These are phyloP conservation scores for Geodia barretti DNA, from an alignment of 37 sponge, comb jelly and placozoan species.

Conservation along the genomic window DNA sequence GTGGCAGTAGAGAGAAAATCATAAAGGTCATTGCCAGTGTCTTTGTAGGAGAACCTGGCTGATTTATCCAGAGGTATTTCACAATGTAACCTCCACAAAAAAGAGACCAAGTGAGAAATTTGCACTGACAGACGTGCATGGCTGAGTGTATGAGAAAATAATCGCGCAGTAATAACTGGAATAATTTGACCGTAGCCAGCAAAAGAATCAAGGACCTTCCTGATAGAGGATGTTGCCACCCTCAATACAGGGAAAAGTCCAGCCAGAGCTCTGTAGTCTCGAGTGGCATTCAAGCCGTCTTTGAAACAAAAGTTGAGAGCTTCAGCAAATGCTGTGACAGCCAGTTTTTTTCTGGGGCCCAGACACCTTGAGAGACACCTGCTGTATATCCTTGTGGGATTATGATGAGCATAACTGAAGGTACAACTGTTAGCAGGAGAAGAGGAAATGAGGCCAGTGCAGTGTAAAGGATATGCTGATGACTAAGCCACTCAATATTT, in stretches of 20 bases:
- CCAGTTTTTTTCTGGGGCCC: background rate
- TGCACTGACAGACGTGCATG: background rate
- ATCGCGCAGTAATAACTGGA: too few relatives aligned
- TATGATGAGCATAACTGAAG: background rate
- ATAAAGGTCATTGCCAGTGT: background rate
- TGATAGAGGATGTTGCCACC: too few relatives aligned
- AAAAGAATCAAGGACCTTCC: too few relatives aligned
- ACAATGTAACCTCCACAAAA: background rate
- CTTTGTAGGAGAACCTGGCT: background rate
- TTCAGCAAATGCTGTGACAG: background rate
- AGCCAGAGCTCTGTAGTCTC: background rate
- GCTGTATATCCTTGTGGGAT: background rate
- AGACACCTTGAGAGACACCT: background rate
- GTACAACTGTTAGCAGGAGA: background rate
- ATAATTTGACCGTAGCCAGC: too few relatives aligned
- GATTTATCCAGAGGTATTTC: background rate
- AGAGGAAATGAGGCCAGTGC: background rate
- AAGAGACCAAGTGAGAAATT: background rate
- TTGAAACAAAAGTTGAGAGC: background rate
- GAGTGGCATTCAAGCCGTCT: background rate
- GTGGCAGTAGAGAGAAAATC: background rate
- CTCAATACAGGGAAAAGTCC: background rate
- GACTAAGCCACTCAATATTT: background rate
- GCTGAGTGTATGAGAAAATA: background rate
- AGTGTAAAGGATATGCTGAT: background rate